Evolutionary conservation across 2,797 vertebrate species (phyloP).

Genomic region (Sebastiscus tertius): DNA sequence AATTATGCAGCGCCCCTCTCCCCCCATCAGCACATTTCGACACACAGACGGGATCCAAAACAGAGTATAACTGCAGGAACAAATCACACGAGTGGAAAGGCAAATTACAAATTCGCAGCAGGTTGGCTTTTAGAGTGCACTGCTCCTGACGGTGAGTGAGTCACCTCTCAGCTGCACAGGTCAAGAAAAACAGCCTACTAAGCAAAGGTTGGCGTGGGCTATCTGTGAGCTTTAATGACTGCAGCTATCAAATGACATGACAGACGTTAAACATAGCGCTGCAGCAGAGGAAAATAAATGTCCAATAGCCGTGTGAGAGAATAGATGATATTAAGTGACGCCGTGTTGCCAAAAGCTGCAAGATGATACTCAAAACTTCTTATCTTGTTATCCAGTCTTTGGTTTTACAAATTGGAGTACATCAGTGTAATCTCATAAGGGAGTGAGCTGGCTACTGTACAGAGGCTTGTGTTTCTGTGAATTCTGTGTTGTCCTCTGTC

Average conservation of each 20-base stretch:
- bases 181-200: conserved; percentile 70
- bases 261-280: conserved; percentile 62
- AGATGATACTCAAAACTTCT: conserved; percentile 49
- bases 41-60: conserved; percentile 49
- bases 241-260: conserved; percentile 67
- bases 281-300: conserved; percentile 53
- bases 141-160: conserved; percentile 59
- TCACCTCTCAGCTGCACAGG: conserved; percentile 70
- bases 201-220: conserved; percentile 64
- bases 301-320: conserved; percentile 2
- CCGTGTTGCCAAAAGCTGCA: conserved; percentile 31
- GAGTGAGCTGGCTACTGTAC: conserved; percentile 44
- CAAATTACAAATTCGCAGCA: conserved; percentile 76
- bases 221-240: conserved; percentile 67
- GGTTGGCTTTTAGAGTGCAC: conserved; percentile 66
- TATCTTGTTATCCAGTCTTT: conserved; percentile 46
- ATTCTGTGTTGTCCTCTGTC: conserved; percentile 69
- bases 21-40: conserved; percentile 58
- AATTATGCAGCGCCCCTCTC: conserved; percentile 56
- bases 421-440: conserved; percentile 64
- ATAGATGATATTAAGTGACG: conserved; percentile 35
- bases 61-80: conserved; percentile 54
- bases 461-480: conserved; percentile 62
- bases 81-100: conserved; percentile 64
- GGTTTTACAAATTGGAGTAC: conserved; percentile 59